A percentile compares a stretch with the other conserved stretches of the same genome.
phyloP scores from a whole-genome alignment of 2,113 vertebrate genomes.

The Semnornis frantzii region DNA sequence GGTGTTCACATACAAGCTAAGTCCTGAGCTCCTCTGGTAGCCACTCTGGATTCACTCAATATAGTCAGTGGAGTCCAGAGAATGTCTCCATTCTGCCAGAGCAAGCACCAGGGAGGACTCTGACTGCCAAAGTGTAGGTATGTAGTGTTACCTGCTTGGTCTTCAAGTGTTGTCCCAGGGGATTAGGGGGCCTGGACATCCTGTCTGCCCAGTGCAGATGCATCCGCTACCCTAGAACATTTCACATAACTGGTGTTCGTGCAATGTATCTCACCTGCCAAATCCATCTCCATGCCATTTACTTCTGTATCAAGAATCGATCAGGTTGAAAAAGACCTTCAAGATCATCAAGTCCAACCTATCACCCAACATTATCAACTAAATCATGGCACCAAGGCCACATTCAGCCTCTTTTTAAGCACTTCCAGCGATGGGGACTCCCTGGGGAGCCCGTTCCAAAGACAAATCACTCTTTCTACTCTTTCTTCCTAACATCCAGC shows the following conservation, averaged over 20 bases:
- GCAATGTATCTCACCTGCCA: background rate
- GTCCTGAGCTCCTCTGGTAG: background rate
- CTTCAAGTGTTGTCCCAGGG: background rate
- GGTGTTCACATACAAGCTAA: background rate
- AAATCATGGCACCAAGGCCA: too few relatives aligned
- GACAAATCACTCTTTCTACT: too few relatives aligned
- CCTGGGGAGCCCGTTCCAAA: too few relatives aligned
- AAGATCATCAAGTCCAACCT: too few relatives aligned
- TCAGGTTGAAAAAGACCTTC: too few relatives aligned
- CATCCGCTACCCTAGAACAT: background rate
- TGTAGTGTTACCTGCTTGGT: background rate
- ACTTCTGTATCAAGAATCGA: background rate
- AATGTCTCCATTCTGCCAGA: background rate
- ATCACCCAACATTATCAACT: too few relatives aligned
- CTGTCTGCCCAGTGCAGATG: background rate
- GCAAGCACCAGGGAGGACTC: background rate
- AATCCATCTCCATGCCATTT: background rate
- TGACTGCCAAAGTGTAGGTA: background rate
- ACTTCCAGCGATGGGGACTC: too few relatives aligned
- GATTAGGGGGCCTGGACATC: background rate
- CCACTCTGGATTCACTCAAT: background rate
- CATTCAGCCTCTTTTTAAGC: too few relatives aligned
- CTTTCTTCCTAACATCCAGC: too few relatives aligned
- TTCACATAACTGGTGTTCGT: background rate
- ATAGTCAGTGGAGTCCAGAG: background rate